phyloP scores from a whole-genome alignment of 1,140 invertebrate genomes.

The Hylyphantes graminicola region DNA sequence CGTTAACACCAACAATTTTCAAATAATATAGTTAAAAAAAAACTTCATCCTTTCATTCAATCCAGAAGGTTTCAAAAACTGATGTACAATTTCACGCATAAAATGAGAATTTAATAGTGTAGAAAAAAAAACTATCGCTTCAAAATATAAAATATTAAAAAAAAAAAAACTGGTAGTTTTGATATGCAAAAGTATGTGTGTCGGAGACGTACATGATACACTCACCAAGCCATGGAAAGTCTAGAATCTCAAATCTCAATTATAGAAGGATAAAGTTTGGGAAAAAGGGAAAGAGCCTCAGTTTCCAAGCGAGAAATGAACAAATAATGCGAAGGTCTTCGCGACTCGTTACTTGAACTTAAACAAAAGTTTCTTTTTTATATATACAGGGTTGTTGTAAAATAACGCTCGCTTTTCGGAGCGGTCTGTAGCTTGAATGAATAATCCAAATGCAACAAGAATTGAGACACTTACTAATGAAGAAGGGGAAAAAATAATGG shows the following conservation, averaged over 20 bases:
- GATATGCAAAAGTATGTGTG: conserved; percentile 28
- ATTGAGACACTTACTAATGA: no score
- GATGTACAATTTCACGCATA: neutral
- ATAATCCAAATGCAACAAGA: no score
- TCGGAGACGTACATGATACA: conserved; percentile 6
- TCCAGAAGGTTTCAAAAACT: conserved; percentile 6
- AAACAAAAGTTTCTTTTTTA: no score
- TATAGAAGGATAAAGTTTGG: conserved; percentile 43
- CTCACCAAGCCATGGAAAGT: conserved; percentile 10
- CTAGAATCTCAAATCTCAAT: conserved; percentile 44
- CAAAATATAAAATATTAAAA: conserved; percentile 15
- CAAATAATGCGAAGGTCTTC: no score
- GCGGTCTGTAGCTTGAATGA: no score
- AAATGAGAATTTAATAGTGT: conserved; percentile 30
- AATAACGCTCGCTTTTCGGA: no score
- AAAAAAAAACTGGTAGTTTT: conserved; percentile 4
- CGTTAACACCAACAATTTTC: no score
- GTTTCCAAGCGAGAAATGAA: neutral
- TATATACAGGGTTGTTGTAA: no score
- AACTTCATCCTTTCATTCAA: neutral
- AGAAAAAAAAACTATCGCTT: conserved; percentile 7
- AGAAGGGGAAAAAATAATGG: no score
- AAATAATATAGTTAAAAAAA: no score
- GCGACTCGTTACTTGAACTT: no score
- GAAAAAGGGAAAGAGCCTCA: conserved; percentile 20